phyloP scores from a whole-genome alignment of 2,888 invertebrate species.

The Andricus quercusramuli region DNA sequence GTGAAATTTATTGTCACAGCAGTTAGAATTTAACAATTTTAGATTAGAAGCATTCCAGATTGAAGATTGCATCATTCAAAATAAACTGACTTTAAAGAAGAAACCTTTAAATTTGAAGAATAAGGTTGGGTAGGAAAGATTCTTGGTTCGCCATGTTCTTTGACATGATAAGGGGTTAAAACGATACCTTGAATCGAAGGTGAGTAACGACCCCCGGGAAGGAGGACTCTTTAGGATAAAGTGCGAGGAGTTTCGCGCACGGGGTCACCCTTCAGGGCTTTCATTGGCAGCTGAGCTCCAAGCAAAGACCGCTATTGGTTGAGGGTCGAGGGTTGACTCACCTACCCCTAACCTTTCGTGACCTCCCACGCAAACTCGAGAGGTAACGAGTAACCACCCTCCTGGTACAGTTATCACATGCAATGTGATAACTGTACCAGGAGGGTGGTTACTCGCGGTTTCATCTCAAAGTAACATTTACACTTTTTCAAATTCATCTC shows the following conservation, averaged over 20 bases:
- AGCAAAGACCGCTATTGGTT: slow-evolving; percentile 72
- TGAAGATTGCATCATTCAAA: no score
- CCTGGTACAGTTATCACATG: not conserved
- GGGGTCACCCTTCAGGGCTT: slow-evolving; percentile 67
- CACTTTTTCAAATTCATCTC: no score
- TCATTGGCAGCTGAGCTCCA: slow-evolving; percentile 71
- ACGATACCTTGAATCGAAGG: slow-evolving; percentile 23
- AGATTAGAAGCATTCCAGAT: no score
- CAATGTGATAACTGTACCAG: no score
- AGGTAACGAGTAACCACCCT: slow-evolving; percentile 64
- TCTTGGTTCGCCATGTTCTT: not conserved
- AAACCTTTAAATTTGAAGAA: not conserved
- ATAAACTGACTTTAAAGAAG: no score
- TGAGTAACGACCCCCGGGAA: slow-evolving; percentile 46
- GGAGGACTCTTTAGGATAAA: slow-evolving; percentile 64
- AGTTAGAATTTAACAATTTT: no score
- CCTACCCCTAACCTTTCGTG: slow-evolving; percentile 71
- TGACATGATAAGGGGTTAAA: not conserved
- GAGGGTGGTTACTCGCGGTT: no score
- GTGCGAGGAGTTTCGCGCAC: slow-evolving; percentile 68
- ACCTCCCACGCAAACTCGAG: slow-evolving; percentile 75
- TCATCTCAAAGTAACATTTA: no score
- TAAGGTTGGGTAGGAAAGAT: not conserved
- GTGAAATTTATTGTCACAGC: no score
- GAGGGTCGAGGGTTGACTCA: slow-evolving; percentile 75